A percentile compares a stretch with the other conserved stretches of the same genome.
phyloP scores from a whole-genome alignment of 2,113 vertebrate genomes.

The Calonectris borealis region DNA sequence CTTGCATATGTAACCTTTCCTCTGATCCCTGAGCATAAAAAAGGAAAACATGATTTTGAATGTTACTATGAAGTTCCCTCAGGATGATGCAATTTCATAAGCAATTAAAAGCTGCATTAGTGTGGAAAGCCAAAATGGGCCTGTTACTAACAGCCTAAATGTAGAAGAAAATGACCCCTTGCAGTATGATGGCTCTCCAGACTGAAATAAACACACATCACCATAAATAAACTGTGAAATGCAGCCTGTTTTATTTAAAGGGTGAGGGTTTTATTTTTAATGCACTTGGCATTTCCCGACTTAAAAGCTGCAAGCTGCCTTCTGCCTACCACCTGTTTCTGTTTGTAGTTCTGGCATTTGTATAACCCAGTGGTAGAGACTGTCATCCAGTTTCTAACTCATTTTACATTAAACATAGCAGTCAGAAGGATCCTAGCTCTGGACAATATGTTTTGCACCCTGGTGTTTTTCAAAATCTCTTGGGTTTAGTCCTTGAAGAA shows the following conservation, averaged over 20 bases:
- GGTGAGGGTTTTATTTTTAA: conserved; percentile 23
- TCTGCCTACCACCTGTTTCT: conserved; percentile 38
- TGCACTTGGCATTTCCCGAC: conserved; percentile 20
- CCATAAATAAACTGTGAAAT: conserved; percentile 16
- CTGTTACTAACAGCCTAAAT: background rate
- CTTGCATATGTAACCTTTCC: background rate
- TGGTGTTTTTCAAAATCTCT: background rate
- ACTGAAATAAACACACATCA: conserved; percentile 1
- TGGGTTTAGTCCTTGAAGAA: background rate
- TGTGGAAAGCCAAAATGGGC: background rate
- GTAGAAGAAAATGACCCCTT: background rate
- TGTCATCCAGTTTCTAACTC: background rate
- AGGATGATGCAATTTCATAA: background rate
- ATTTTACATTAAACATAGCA: background rate
- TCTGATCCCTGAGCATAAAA: background rate
- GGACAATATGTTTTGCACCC: background rate
- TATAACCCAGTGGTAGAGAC: background rate
- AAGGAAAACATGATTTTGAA: background rate
- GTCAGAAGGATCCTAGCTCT: background rate
- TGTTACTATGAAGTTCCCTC: background rate
- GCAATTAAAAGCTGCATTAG: background rate
- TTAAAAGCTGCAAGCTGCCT: background rate
- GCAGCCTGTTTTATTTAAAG: conserved; percentile 16
- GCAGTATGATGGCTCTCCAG: background rate
- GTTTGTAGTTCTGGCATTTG: conserved; percentile 27